Evolutionary conservation across 2,797 vertebrate genomes (phyloP).

Genomic region (Gymnoscopelus microlampas): DNA sequence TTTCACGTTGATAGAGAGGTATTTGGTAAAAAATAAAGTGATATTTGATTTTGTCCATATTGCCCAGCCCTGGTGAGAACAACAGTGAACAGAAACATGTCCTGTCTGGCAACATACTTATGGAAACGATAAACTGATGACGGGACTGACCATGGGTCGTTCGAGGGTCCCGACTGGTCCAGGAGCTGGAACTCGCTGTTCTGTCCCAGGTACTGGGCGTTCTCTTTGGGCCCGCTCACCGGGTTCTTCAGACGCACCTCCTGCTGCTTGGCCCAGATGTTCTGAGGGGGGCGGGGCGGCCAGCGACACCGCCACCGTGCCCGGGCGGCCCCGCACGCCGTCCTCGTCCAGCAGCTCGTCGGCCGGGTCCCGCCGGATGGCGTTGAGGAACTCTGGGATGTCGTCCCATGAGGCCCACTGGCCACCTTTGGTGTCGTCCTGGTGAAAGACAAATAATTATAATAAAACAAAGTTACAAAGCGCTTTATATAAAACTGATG

Average conservation of each 20-base stretch:
- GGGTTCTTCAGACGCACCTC: conserved; percentile 93
- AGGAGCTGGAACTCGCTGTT: conserved; percentile 92
- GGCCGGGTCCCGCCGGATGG: conserved; percentile 79
- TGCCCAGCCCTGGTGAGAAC: too few species aligned
- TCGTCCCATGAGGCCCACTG: conserved; percentile 93
- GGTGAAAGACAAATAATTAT: not conserved
- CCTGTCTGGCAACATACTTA: too few species aligned
- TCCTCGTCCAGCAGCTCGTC: conserved; percentile 53
- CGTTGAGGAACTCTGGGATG: conserved; percentile 89
- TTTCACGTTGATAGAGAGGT: too few species aligned
- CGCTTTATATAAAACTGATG: too few species aligned
- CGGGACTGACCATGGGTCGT: conserved; percentile 89
- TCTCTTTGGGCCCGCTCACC: conserved; percentile 92
- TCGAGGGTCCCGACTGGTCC: conserved; percentile 93
- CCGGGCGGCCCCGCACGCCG: conserved; percentile 28
- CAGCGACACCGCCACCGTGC: conserved; percentile 82
- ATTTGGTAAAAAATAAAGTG: too few species aligned
- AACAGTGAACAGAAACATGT: too few species aligned
- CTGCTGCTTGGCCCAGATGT: conserved; percentile 84
- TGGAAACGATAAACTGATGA: too few species aligned
- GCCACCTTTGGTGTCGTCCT: conserved; percentile 40
- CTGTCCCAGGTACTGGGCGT: conserved; percentile 89
- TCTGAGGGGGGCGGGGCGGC: conserved; percentile 82
- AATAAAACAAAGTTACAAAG: too few species aligned
- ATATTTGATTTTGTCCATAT: too few species aligned